Evolutionary conservation across 2,888 invertebrate species (phyloP).

Genomic region (Macaria liturata): DNA sequence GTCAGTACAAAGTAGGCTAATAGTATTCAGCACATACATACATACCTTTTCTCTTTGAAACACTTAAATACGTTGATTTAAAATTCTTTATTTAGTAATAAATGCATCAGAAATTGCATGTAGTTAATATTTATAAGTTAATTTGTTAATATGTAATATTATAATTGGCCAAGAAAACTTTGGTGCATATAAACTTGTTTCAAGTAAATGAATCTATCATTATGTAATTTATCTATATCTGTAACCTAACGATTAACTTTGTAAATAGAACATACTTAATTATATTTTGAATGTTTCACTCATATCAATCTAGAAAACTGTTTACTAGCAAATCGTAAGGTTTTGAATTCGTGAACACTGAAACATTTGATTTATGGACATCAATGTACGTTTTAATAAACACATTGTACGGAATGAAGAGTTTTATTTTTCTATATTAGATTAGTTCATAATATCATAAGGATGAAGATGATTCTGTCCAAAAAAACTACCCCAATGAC

Average conservation of each 20-base stretch:
- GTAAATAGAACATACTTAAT: conserved; percentile 69
- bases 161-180: conserved; percentile 59
- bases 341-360: conserved; percentile 68
- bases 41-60: too few species aligned
- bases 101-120: too few species aligned
- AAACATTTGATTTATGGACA: conserved; percentile 73
- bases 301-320: conserved; percentile 79
- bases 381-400: conserved; percentile 80
- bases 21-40: too few species aligned
- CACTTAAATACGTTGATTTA: too few species aligned
- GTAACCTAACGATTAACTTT: conserved; percentile 60
- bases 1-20: too few species aligned
- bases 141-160: conserved; percentile 31
- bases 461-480: too few species aligned
- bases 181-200: conserved; percentile 57
- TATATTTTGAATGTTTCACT: conserved; percentile 80
- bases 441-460: too few species aligned
- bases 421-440: conserved; percentile 26
- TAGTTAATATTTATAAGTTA: too few species aligned
- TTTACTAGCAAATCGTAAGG: conserved; percentile 75
- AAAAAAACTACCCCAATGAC: too few species aligned
- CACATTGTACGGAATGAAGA: conserved; percentile 61
- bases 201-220: conserved; percentile 49
- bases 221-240: conserved; percentile 52
- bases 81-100: too few species aligned